Evolutionary conservation across 1,140 invertebrate genomes (phyloP).

Genomic region (Episyrphus balteatus): DNA sequence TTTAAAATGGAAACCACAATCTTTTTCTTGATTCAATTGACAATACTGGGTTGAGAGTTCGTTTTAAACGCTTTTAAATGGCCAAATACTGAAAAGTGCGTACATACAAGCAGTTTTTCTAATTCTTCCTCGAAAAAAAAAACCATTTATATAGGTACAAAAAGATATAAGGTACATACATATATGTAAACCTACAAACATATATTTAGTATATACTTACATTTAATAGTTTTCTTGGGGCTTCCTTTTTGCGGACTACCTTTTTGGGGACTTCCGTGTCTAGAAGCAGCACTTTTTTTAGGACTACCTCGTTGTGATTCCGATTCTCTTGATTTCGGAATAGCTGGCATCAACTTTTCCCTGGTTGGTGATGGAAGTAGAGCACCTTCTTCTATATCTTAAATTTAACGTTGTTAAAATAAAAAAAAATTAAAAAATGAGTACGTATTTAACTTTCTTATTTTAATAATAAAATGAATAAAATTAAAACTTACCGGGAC

Average conservation of each 20-base stretch:
- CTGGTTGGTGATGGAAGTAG: constrained; percentile 55
- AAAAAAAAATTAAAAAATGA: background rate
- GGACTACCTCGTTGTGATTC: constrained; percentile 42
- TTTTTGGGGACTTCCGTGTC: constrained; percentile 36
- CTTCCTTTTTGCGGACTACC: constrained; percentile 49
- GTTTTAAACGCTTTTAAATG: no score
- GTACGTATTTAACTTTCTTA: background rate
- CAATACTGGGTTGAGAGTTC: no score
- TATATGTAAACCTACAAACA: no score
- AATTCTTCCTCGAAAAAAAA: no score
- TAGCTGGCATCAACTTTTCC: constrained; percentile 58
- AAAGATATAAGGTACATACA: no score
- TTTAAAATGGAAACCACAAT: no score
- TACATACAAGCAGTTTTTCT: no score
- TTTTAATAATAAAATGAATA: background rate
- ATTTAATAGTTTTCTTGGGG: constrained; percentile 48
- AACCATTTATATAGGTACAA: no score
- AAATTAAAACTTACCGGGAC: constrained; percentile 40
- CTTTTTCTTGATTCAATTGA: no score
- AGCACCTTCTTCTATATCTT: constrained; percentile 43
- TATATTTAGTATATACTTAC: constrained; percentile 26
- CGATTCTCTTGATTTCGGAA: constrained; percentile 45
- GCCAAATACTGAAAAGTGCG: no score
- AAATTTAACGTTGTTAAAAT: background rate
- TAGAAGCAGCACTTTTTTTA: constrained; percentile 32